These are phyloP conservation scores for Glareola pratincola DNA, from an alignment of 2,113 vertebrate species.

Conservation along the genomic window DNA sequence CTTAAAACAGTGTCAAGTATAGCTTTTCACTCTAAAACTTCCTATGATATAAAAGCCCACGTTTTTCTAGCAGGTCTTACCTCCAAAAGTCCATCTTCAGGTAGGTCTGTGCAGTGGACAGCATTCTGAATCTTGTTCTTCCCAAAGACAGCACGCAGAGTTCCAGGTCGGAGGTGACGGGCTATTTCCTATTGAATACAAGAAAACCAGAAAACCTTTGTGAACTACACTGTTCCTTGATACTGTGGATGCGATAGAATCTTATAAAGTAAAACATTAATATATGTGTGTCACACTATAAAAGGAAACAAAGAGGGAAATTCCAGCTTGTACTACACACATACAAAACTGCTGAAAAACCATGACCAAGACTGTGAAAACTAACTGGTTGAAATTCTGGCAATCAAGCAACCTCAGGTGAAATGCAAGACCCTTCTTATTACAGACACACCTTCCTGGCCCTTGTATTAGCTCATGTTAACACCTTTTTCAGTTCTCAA, in stretches of 20 bases:
- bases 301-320: not conserved
- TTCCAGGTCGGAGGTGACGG: slow-evolving; percentile 83
- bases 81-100: slow-evolving; percentile 90
- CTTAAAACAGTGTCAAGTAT: not conserved
- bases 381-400: not conserved
- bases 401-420: not conserved
- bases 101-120: slow-evolving; percentile 93
- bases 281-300: not conserved
- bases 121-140: slow-evolving; percentile 90
- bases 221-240: not conserved
- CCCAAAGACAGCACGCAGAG: slow-evolving; percentile 86
- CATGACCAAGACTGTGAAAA: not conserved
- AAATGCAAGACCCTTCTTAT: not conserved
- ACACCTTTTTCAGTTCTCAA: not conserved
- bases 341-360: not conserved
- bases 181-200: slow-evolving; percentile 84
- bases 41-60: not conserved
- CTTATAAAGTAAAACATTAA: not conserved
- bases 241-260: not conserved
- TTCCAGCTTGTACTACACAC: not conserved
- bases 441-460: not conserved
- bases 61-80: slow-evolving; percentile 66
- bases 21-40: not conserved
- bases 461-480: not conserved
- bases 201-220: not conserved